Conservation (phyloP, 2,113 vertebrate genomes). For the Rhea americana region DNA sequence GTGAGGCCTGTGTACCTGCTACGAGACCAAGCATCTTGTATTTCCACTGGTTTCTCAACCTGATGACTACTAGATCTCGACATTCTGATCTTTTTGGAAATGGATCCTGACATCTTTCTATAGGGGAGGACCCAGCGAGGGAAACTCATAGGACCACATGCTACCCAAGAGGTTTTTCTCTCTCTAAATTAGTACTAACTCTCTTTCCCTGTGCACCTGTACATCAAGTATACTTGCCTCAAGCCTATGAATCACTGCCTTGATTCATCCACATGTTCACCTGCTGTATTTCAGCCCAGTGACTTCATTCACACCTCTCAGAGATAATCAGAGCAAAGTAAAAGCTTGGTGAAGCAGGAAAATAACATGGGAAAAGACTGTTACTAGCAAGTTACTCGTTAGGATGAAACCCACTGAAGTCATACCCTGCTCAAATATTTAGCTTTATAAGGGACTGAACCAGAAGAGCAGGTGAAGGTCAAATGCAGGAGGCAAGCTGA, state of each 20-base stretch:
- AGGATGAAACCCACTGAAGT: background rate
- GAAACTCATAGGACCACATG: too few relatives aligned
- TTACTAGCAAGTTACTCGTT: background rate
- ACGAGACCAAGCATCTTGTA: background rate
- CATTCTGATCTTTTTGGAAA: too few relatives aligned
- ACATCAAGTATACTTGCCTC: background rate
- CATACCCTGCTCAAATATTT: background rate
- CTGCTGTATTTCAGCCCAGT: background rate
- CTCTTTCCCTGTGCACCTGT: background rate
- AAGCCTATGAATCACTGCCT: background rate
- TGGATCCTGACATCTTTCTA: background rate
- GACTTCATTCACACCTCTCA: background rate
- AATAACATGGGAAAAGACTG: background rate
- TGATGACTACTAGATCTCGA: too few relatives aligned
- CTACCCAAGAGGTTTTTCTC: background rate
- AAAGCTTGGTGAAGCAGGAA: background rate
- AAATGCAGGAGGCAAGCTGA: background rate
- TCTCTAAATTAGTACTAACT: background rate
- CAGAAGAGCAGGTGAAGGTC: background rate
- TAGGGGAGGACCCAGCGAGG: background rate
- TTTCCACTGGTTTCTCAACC: background rate
- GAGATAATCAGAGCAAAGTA: background rate
- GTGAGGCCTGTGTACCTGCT: background rate
- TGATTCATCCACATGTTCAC: background rate
- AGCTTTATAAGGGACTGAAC: background rate